These are phyloP conservation scores for Dynastes grantii DNA, from an alignment of 2,888 invertebrate species.

Conservation along the genomic window DNA sequence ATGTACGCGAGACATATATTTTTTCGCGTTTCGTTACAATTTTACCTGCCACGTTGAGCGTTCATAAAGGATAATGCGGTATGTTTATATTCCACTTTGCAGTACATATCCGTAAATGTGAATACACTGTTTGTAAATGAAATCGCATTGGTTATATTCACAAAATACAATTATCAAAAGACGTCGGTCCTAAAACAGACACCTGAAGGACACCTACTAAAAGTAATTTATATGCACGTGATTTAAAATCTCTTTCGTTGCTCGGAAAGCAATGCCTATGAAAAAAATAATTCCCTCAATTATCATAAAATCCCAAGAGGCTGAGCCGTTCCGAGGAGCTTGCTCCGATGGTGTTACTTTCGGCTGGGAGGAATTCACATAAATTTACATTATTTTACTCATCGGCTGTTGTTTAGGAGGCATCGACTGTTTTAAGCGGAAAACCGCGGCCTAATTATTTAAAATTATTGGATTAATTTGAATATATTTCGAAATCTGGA, in stretches of 20 bases:
- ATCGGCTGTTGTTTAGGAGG: not conserved
- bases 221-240: not conserved
- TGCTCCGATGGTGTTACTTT: not conserved
- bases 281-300: constrained; percentile 5
- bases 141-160: not conserved
- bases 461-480: not conserved
- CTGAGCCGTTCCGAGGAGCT: not conserved
- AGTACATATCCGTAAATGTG: not conserved
- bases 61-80: constrained; percentile 13
- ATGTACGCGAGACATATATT: not conserved
- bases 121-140: not conserved
- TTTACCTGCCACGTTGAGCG: not conserved
- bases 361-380: not conserved
- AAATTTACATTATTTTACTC: constrained; percentile 10
- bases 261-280: not conserved
- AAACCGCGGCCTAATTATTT: not conserved
- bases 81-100: not conserved
- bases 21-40: constrained; percentile 2
- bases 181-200: not conserved
- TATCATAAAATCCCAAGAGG: not conserved
- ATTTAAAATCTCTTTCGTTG: not conserved
- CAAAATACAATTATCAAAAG: not conserved
- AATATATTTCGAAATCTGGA: not conserved
- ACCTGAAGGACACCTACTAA: not conserved
- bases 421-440: not conserved